Base-by-base conservation (phyloP, 1,140 invertebrate species). In the Bicyclus anynana region DNA sequence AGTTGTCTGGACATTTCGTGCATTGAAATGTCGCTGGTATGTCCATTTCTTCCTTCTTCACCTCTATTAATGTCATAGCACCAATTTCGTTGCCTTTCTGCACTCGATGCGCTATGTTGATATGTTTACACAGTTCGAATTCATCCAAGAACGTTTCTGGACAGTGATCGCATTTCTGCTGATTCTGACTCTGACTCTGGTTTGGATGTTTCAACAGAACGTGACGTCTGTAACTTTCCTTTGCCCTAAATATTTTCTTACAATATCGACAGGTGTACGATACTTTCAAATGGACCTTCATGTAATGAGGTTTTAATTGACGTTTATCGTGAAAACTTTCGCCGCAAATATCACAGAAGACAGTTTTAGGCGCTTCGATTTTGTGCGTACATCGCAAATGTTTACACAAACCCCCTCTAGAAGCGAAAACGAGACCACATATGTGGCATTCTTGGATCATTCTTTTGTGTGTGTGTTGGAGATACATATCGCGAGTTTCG, bases 251-350 rank as follows among this genome's bases (percentile, higher is more conserved):
- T 2, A 76, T 59, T 60, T 86, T 86, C 5, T 72, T 75, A 48
- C 84, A 87, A 62, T 68, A 79, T 37, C 53, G 62, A 57, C 84
- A 87, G 2, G 83, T 80, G 51, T 84, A 84, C 0, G 78, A 77
- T 1, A 77, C 77, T 66, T 86, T 86, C 55, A 84, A 74, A 70
- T 87, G 84, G 16, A 84, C 81, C 66, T 75, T 80, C 64, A 84
- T 60, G 16, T 77, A 77, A 67, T 87, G 84, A 0, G 80, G 78
- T 52, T 82, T 84, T 33, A 87, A 52, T 29, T 84, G 83, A 5
- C 81, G 61, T 53, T 80, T 84, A 37, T 84, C 76, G 46, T 80
- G 62, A 62, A 87, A 87, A 13, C 80, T 80, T 69, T 76, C 76
- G 12, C 82, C 82, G 52, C 84, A 87, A 10, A 82, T 38, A 50